Conservation (phyloP, 2,113 vertebrate species). For the Chlamydotis undulata region DNA sequence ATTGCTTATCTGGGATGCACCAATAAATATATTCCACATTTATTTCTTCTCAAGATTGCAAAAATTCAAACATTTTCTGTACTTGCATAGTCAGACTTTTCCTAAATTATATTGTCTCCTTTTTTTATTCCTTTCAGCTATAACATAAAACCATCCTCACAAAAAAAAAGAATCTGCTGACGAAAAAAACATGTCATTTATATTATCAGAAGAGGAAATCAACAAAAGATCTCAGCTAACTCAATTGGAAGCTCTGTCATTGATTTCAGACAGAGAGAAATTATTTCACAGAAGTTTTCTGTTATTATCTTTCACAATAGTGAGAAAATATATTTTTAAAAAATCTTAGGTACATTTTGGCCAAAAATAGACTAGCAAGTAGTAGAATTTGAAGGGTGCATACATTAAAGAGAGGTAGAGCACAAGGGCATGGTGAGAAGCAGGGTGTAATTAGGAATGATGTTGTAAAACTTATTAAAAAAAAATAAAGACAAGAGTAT, state of each 20-base stretch:
- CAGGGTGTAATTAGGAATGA: not conserved
- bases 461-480: not conserved
- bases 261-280: not conserved
- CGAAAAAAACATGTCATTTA: not conserved
- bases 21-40: conserved; percentile 25
- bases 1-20: conserved; percentile 42
- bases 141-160: not conserved
- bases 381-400: not conserved
- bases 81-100: not conserved
- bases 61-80: not conserved
- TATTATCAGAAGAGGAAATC: not conserved
- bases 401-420: not conserved
- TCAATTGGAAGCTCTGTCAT: not conserved
- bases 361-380: not conserved
- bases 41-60: conserved; percentile 6
- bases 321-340: not conserved
- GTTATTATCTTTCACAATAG: not conserved
- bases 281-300: not conserved
- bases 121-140: not conserved
- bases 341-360: not conserved
- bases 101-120: not conserved
- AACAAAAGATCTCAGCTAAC: not conserved
- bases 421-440: not conserved
- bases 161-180: not conserved
- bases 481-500: not conserved